Base-by-base conservation (phyloP, 2,113 vertebrate species). In the Eonycteris spelaea region DNA sequence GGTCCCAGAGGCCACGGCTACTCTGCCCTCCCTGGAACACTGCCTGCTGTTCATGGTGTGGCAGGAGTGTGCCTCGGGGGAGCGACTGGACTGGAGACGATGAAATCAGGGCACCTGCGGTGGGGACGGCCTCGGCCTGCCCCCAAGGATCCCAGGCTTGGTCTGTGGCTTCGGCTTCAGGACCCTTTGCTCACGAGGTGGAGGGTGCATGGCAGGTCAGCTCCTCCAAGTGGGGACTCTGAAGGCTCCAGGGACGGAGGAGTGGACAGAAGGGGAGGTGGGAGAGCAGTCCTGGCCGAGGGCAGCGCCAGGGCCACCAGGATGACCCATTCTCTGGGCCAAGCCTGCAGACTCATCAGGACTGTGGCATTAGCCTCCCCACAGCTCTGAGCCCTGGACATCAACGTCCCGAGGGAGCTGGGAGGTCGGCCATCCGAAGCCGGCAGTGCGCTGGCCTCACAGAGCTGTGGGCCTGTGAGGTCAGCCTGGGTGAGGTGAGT, bases 171-270 rank as follows among this genome's bases (percentile, higher is more conserved):
- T 87, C 67, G 68, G 48, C 61, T 43, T 53, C 51, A 71, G n/a
- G 89, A 59, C 22, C 40, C 61, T 45, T 11, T 16, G 53, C 78
- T 33, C 48, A 14, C 0, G 33, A 53, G 57, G 45, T 4, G 15
- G 55, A 28, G 1, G n/a, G 18, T 9, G 21, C 28, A 7, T 22
- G 6, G n/a, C 38, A 30, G 40, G n/a, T 28, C 40, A 7, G 80
- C 45, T 43, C 57, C 13, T 13, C 33, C 33, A 5, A 45, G 0
- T 0, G 7, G 6, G 3, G 2, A 35, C 55, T 65, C 68, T 16
- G 0, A 2, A 53, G 30, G 78, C 33, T 35, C 57, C 22, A 0
- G 6, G 40, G 75, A n/a, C 0, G 1, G 78, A 68, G 0, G 19
- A 33, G n/a, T 22, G 82, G 75, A n/a, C 61, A 33, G 82, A 35